A percentile compares a stretch with the other conserved stretches of the same genome.
Conservation (phyloP, 2,797 vertebrate species). For the Dipus sagitta region DNA sequence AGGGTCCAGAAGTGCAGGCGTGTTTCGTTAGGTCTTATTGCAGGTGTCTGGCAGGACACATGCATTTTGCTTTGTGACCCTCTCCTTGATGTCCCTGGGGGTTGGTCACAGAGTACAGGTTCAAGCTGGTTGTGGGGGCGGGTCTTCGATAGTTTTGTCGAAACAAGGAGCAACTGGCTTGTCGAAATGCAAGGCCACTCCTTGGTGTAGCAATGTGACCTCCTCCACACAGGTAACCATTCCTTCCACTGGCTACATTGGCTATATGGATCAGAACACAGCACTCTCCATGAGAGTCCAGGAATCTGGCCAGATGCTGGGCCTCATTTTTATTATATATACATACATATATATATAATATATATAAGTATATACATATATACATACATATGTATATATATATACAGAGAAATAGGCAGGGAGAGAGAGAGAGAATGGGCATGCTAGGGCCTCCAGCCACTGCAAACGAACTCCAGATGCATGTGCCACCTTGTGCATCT, state of each 20-base stretch:
- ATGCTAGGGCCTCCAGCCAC: too few species aligned
- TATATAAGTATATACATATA: too few species aligned
- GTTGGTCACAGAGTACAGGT: neutral
- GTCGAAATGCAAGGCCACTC: neutral
- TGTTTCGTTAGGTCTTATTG: neutral
- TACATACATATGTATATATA: too few species aligned
- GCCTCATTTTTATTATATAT: conserved; percentile 29
- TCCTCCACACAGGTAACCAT: neutral
- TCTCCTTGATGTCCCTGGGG: neutral
- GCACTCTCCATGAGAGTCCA: neutral
- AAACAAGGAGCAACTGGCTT: neutral
- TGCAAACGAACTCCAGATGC: too few species aligned
- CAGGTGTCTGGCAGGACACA: neutral
- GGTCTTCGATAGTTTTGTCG: neutral
- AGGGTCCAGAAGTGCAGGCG: neutral
- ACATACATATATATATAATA: too few species aligned
- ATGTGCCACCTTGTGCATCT: too few species aligned
- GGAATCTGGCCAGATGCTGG: conserved; percentile 54
- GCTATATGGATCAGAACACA: neutral
- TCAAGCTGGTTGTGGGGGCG: neutral
- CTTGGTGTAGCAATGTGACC: neutral
- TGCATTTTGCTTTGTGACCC: neutral
- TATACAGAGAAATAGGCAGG: too few species aligned
- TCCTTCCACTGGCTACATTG: neutral
- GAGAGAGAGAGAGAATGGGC: too few species aligned